Conservation (phyloP, 23 tunicate genomes). For the Clavelina lepadiformis region DNA sequence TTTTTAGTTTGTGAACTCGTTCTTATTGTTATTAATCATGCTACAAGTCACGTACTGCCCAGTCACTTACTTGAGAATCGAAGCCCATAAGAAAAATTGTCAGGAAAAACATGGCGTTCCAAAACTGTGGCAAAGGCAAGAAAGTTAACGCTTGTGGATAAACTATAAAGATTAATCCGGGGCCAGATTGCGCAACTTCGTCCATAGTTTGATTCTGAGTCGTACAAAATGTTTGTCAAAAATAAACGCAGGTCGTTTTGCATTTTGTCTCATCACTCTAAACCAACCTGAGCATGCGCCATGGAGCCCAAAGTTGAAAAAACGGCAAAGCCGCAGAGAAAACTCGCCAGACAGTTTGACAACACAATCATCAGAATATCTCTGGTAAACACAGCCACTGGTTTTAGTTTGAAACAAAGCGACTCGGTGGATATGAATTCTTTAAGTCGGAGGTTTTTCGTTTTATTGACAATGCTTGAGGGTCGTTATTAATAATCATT, state of each 20-base stretch:
- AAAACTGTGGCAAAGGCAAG: slow-evolving; percentile 48
- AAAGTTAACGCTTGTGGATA: slow-evolving; percentile 60
- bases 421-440: too few species aligned
- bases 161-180: slow-evolving; percentile 40
- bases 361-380: slow-evolving; percentile 12
- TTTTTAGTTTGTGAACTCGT: too few species aligned
- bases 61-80: slow-evolving; percentile 43
- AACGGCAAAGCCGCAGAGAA: slow-evolving; percentile 33
- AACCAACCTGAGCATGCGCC: slow-evolving; percentile 35
- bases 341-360: slow-evolving; percentile 19
- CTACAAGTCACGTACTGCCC: too few species aligned
- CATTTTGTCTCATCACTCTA: too few species aligned
- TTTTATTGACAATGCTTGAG: too few species aligned
- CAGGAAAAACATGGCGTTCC: slow-evolving; percentile 57
- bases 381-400: slow-evolving; percentile 18
- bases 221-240: too few species aligned
- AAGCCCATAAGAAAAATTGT: slow-evolving; percentile 47
- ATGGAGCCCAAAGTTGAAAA: slow-evolving; percentile 36
- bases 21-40: too few species aligned
- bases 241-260: too few species aligned
- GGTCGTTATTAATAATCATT: too few species aligned
- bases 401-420: too few species aligned
- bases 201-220: slow-evolving; percentile 60
- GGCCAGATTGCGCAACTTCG: slow-evolving; percentile 46
- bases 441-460: too few species aligned